Conservation (phyloP, 2,113 vertebrate species). For the Callionymus lyra region DNA sequence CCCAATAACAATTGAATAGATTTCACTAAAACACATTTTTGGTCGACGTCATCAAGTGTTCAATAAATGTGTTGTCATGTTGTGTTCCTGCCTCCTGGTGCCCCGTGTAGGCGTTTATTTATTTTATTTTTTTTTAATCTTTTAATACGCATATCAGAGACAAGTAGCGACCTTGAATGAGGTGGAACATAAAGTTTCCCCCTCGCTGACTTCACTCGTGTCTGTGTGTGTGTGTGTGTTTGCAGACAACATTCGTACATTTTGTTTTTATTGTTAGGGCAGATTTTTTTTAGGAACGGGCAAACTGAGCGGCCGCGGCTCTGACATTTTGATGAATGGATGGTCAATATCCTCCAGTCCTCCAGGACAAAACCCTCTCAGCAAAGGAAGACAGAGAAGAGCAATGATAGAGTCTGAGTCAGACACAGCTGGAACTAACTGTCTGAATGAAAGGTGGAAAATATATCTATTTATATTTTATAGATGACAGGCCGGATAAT, state of each 20-base stretch:
- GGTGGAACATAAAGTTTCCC: no score
- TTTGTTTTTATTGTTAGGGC: not conserved
- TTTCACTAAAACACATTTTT: no score
- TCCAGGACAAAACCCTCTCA: conserved; percentile 43
- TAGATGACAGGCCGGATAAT: conserved; percentile 1
- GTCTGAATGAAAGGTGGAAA: conserved; percentile 13
- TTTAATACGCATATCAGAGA: no score
- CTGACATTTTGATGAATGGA: conserved; percentile 69
- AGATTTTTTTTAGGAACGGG: conserved; percentile 50
- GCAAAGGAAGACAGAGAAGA: conserved; percentile 2
- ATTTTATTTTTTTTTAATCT: no score
- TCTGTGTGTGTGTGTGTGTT: conserved; percentile 27
- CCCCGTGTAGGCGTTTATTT: no score
- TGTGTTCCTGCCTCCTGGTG: no score
- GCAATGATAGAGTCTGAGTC: not conserved
- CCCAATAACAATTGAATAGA: no score
- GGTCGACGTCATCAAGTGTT: no score
- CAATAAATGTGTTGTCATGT: no score
- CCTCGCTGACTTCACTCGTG: conserved; percentile 3
- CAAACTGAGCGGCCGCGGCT: conserved; percentile 25
- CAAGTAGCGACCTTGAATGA: no score
- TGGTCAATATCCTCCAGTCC: conserved; percentile 29
- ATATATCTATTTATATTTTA: conserved; percentile 16
- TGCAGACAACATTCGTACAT: not conserved
- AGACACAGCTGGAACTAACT: conserved; percentile 8